Base-by-base conservation (phyloP, 2,888 invertebrate genomes). In the Euzophera pinguis region DNA sequence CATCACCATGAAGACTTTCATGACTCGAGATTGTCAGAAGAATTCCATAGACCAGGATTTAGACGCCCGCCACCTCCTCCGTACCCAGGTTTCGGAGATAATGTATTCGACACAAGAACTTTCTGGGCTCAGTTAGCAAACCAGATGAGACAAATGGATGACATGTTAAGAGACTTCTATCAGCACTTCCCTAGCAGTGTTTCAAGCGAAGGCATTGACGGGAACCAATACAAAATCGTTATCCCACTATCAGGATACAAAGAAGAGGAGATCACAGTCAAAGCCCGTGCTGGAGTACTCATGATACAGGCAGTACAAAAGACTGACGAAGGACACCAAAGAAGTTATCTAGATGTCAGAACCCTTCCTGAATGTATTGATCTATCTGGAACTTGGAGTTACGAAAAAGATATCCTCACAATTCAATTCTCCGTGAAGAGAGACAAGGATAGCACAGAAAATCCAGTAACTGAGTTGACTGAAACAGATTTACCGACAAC, bases 261-360 rank as follows among this genome's bases (percentile, higher is more conserved):
- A 0, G 83, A 84, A 47, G 78, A 78, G 17, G 87, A 89, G 6
- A 79, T 89, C 8, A 63, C 73, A 0, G 87, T 89, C 7, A 88
- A 88, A 52, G 86, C 84, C 0, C 75, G 74, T 4, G 71, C 73
- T 14, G 82, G 84, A 0, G 47, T 81, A 17, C 53, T 87, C 37
- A 82, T 86, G 83, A 67, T 87, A 27, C 84, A 86, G 58, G 89
- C 88, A 1, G 59, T 65, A 0, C 78, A 76, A 52, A 71, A 69
- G 17, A 53, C 34, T 1, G 48, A 58, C 0, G 66, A 48, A 1
- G 69, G 61, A 0, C 57, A 58, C 0, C 55, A 68, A 50, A 74
- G 56, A 12, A 75, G 59, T 32, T 86, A 81, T 47, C 35, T 84
- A 35, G 76, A 80, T 35, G 53, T 81, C 0, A 75, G 81, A 47